A percentile compares a stretch with the other conserved stretches of the same genome.
These are phyloP conservation scores for Phalloptychus januarius DNA, from an alignment of 2,797 vertebrate species.

Conservation along the genomic window DNA sequence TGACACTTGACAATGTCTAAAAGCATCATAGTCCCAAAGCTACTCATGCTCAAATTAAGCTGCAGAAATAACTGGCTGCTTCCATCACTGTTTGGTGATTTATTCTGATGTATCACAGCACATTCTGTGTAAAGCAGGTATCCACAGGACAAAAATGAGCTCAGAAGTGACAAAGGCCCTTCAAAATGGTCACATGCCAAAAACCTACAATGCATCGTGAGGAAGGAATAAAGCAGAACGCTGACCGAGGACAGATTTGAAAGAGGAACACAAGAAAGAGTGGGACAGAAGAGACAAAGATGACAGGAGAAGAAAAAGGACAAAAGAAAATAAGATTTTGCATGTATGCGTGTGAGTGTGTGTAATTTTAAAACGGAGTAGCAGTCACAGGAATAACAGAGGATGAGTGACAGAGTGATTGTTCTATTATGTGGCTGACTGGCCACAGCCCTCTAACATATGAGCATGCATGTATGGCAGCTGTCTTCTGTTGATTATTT, in stretches of 20 bases:
- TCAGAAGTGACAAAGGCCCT: slow-evolving; percentile 41
- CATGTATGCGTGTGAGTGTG: slow-evolving; percentile 18
- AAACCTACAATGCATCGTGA: slow-evolving; percentile 60
- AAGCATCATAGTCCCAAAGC: slow-evolving; percentile 3
- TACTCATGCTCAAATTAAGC: slow-evolving; percentile 27
- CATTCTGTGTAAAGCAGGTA: slow-evolving; percentile 34
- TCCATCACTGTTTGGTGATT: slow-evolving; percentile 32
- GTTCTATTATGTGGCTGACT: slow-evolving; percentile 86
- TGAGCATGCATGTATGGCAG: slow-evolving; percentile 71
- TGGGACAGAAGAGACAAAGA: slow-evolving; percentile 50
- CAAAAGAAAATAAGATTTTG: slow-evolving; percentile 60
- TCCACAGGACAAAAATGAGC: slow-evolving; percentile 49
- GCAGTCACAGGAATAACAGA: slow-evolving; percentile 54
- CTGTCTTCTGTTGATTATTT: slow-evolving; percentile 73
- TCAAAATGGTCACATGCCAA: slow-evolving; percentile 66
- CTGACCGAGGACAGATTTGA: slow-evolving; percentile 69
- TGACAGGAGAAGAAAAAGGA: slow-evolving; percentile 63
- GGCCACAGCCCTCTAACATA: slow-evolving; percentile 82
- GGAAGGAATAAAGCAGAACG: slow-evolving; percentile 66
- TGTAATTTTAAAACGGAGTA: slow-evolving; percentile 67
- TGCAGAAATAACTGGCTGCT: slow-evolving; percentile 27
- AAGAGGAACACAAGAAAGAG: slow-evolving; percentile 66
- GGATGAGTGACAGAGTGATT: slow-evolving; percentile 81
- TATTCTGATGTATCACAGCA: slow-evolving; percentile 40
- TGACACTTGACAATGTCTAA: not conserved